These are phyloP conservation scores for Byasa hedistus DNA, from an alignment of 2,888 invertebrate genomes.

Conservation along the genomic window DNA sequence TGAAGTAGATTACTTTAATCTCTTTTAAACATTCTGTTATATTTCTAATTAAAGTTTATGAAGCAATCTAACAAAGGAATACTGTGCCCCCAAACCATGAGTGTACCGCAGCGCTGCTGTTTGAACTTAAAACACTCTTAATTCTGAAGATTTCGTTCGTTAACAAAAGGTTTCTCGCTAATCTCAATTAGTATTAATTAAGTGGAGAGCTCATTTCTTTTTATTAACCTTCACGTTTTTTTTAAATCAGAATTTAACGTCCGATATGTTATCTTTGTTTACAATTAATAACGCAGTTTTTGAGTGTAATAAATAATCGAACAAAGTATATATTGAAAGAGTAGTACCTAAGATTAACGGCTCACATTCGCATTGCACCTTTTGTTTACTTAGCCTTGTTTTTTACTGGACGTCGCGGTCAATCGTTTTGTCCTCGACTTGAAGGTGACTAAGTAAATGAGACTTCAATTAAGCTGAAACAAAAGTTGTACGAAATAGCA, in stretches of 20 bases:
- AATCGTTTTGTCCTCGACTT: slow-evolving; percentile 2
- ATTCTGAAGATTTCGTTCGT: background rate
- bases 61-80: too few relatives aligned
- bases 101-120: background rate
- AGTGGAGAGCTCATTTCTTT: slow-evolving; percentile 16
- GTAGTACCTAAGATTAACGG: background rate
- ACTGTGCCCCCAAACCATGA: background rate
- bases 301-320: too few relatives aligned
- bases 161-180: background rate
- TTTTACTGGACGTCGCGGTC: slow-evolving; percentile 19
- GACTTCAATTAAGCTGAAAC: slow-evolving; percentile 11
- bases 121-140: background rate
- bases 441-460: slow-evolving; percentile 15
- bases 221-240: background rate
- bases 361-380: background rate
- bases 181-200: slow-evolving; percentile 10
- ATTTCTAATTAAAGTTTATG: too few relatives aligned
- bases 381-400: slow-evolving; percentile 12
- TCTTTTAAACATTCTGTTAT: too few relatives aligned
- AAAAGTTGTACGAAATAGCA: slow-evolving; percentile 7
- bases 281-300: too few relatives aligned
- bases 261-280: too few relatives aligned
- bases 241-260: too few relatives aligned
- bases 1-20: too few relatives aligned
- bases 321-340: background rate